Base-by-base conservation (phyloP, 1,140 invertebrate species). In the Brachionus angularis region DNA sequence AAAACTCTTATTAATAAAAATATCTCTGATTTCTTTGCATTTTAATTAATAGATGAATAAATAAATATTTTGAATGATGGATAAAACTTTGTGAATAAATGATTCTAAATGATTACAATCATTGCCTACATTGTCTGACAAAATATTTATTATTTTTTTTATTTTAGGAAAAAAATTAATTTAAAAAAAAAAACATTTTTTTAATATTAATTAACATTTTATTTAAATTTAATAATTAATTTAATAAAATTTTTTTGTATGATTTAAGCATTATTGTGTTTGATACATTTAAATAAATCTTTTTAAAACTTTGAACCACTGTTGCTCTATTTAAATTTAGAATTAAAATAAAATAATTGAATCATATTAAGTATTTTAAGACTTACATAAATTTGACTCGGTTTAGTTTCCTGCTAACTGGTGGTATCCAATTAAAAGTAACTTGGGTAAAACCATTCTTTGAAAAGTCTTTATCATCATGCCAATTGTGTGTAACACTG, bases 71-170 rank as follows among this genome's bases (percentile, higher is more conserved):
- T 58, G 53, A 21, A 29, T 58, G 53, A 58, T 58, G 39, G 23
- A 58, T 58, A 31, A 58, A 23, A 55, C 16, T 39, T 58, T 58
- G 27, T 23, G 36, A 21, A 58, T 39, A 34, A 39, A n/a, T n/a
- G n/a, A n/a, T n/a, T n/a, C n/a, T 39, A 39, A 39, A 39, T 58
- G 53, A 58, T 58, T 58, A 58, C 39, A 14, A 39, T 58, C 33
- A 58, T 58, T 58, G 53, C 53, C 53, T 58, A 58, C 53, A 58
- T 58, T 58, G 53, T 58, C 53, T 58, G 53, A 58, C 53, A 58
- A 58, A 58, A 23, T n/a, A n/a, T n/a, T n/a, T n/a, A n/a, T n/a
- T n/a, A n/a, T n/a, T n/a, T n/a, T n/a, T n/a, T n/a, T n/a, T n/a
- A n/a, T n/a, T n/a, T n/a, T n/a, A n/a, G n/a, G n/a, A n/a, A n/a